Evolutionary conservation across 2,797 vertebrate genomes (phyloP).

Genomic region (Centroberyx gerrardi): DNA sequence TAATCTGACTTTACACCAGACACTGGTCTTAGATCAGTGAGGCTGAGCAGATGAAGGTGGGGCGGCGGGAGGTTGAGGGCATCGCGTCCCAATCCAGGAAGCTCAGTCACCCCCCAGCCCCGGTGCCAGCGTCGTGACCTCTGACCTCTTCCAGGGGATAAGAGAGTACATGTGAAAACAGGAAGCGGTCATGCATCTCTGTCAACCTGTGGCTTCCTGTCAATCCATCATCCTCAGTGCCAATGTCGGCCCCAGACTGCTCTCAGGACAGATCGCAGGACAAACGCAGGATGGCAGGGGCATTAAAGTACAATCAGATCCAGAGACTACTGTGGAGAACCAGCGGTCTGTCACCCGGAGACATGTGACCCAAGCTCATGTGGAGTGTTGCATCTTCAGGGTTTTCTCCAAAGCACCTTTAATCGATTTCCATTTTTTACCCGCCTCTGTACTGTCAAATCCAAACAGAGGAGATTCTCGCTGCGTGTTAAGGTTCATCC

Average conservation of each 20-base stretch:
- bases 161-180: slow-evolving; percentile 57
- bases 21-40: not conserved
- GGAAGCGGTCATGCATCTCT: slow-evolving; percentile 69
- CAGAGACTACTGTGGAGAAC: slow-evolving; percentile 1
- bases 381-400: not conserved
- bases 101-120: slow-evolving; percentile 27
- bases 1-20: not conserved
- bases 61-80: not conserved
- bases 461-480: slow-evolving; percentile 20
- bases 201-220: slow-evolving; percentile 67
- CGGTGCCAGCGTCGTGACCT: slow-evolving; percentile 43
- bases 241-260: slow-evolving; percentile 35
- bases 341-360: slow-evolving; percentile 3
- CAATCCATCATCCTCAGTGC: slow-evolving; percentile 66
- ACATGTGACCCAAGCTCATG: slow-evolving; percentile 13
- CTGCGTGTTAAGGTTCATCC: slow-evolving; percentile 47
- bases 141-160: slow-evolving; percentile 46
- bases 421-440: no score
- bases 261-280: not conserved
- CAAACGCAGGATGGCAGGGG: slow-evolving; percentile 49
- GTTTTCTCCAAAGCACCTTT: slow-evolving; percentile 28
- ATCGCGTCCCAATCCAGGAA: slow-evolving; percentile 1
- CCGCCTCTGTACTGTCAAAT: slow-evolving; percentile 27
- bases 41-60: not conserved
- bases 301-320: slow-evolving; percentile 62